Evolutionary conservation across 1,140 invertebrate species (phyloP).

Genomic region (Diploscapter pachys): DNA sequence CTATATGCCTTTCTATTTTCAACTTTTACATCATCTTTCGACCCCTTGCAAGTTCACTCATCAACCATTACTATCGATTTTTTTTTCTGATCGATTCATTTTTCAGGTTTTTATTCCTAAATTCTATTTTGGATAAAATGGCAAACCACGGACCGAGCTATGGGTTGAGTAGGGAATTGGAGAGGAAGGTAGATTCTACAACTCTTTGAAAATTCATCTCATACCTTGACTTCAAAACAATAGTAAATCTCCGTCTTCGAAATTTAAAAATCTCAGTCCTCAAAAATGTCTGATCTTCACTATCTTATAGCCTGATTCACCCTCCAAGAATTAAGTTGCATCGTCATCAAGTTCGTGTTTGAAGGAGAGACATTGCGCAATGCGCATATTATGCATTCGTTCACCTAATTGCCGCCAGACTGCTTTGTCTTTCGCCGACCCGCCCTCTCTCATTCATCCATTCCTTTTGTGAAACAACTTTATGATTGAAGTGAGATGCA

Average conservation of each 20-base stretch:
- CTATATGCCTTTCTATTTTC: no score
- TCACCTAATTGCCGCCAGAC: background rate
- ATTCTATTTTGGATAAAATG: conserved; percentile 51
- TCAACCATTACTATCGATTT: no score
- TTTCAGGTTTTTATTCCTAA: no score
- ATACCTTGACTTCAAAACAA: background rate
- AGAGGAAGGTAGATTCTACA: conserved; percentile 62
- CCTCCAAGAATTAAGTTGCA: background rate
- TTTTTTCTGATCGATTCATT: no score
- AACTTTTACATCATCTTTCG: no score
- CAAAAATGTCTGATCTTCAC: conserved; percentile 14
- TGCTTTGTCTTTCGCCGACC: background rate
- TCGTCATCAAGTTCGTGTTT: conserved; percentile 29
- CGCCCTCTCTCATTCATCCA: background rate
- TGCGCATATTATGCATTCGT: background rate
- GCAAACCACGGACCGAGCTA: conserved; percentile 66
- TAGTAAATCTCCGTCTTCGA: conserved; percentile 7
- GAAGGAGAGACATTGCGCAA: background rate
- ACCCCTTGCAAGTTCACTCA: no score
- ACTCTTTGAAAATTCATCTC: conserved; percentile 7
- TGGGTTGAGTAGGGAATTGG: conserved; percentile 65
- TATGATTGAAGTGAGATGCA: background rate
- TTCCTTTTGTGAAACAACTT: background rate
- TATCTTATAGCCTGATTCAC: conserved; percentile 5
- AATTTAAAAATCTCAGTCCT: background rate